Evolutionary conservation across 1,140 invertebrate genomes (phyloP).

Genomic region (Diabrotica virgifera): DNA sequence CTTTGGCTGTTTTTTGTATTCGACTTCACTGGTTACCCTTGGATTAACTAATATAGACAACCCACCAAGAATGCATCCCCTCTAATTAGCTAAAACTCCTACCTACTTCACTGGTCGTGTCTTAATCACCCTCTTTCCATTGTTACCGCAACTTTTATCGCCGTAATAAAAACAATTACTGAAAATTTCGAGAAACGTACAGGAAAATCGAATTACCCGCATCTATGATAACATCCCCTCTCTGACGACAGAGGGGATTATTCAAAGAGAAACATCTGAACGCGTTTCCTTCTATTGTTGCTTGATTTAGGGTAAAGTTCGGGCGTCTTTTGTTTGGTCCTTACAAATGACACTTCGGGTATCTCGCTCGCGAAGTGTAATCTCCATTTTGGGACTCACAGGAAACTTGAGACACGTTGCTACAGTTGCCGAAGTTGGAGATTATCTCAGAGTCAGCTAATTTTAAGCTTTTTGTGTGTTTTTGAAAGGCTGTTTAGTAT

Average conservation of each 20-base stretch:
- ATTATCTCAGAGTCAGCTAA: too few relatives aligned
- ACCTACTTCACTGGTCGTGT: too few relatives aligned
- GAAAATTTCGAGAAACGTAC: not conserved
- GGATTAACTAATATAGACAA: too few relatives aligned
- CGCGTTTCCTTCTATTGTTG: not conserved
- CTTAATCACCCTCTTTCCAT: not conserved
- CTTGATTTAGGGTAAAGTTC: slow-evolving; percentile 2
- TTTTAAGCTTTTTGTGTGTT: too few relatives aligned
- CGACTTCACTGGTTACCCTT: too few relatives aligned
- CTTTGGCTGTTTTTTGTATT: too few relatives aligned
- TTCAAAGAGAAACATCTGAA: not conserved
- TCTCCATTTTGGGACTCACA: not conserved
- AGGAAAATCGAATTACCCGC: slow-evolving; percentile 1
- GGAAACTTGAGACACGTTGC: not conserved
- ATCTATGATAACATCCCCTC: not conserved
- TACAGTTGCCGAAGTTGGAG: too few relatives aligned
- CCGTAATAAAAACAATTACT: not conserved
- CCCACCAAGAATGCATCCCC: too few relatives aligned
- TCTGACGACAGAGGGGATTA: not conserved
- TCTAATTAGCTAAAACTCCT: too few relatives aligned
- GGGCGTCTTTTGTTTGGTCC: not conserved
- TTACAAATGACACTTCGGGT: not conserved
- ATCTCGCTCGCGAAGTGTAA: not conserved
- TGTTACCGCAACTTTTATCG: not conserved
- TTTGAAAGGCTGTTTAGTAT: too few relatives aligned